Evolutionary conservation across 2,888 invertebrate genomes (phyloP).

Genomic region (Ormyrus rosae): DNA sequence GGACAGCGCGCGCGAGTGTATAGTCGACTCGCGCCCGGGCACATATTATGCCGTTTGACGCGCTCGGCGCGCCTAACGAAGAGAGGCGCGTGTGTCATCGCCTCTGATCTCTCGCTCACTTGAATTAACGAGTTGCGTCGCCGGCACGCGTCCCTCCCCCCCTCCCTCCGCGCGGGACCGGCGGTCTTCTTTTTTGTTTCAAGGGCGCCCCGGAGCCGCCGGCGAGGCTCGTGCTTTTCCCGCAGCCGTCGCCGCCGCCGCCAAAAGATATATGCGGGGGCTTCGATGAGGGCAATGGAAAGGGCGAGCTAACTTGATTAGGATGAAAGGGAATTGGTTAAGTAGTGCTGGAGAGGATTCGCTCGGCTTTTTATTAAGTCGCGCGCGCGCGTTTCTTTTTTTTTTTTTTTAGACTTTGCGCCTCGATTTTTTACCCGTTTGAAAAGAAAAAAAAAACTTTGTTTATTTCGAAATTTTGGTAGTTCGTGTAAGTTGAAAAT

Average conservation of each 20-base stretch:
- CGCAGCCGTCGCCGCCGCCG: slow-evolving; percentile 1
- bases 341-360: background rate
- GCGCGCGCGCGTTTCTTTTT: too few species aligned
- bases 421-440: too few species aligned
- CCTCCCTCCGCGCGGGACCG: too few species aligned
- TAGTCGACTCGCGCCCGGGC: background rate
- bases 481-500: too few species aligned
- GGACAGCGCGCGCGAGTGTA: too few species aligned
- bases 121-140: slow-evolving; percentile 41
- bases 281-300: slow-evolving; percentile 23
- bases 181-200: slow-evolving; percentile 10
- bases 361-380: too few species aligned
- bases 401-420: too few species aligned
- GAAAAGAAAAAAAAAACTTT: too few species aligned
- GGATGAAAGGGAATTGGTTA: slow-evolving; percentile 3
- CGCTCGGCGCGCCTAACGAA: slow-evolving; percentile 11
- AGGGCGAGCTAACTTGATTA: background rate
- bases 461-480: too few species aligned
- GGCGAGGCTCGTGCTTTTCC: background rate
- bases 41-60: slow-evolving; percentile 26
- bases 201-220: slow-evolving; percentile 28
- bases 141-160: background rate
- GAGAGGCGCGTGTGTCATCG: background rate
- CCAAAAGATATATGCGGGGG: background rate
- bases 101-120: slow-evolving; percentile 34